Base-by-base conservation (phyloP, 2,888 invertebrate genomes). In the Escarpia spicata region DNA sequence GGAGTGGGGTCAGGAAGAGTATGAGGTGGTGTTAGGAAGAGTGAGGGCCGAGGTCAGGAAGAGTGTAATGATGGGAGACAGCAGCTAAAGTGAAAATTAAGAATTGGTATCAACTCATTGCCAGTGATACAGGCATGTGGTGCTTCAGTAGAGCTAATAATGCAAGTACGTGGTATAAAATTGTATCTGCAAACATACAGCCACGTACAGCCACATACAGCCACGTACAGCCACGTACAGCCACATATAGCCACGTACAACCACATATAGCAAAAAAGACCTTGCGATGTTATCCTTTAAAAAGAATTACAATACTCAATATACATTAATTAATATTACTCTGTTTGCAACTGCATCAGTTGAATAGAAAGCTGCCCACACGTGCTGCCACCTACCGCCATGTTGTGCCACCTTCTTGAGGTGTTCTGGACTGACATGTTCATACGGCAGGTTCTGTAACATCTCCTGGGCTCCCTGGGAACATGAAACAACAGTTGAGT, bases 381-480 rank as follows among this genome's bases (percentile, higher is more conserved):
- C 15, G 75, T 75, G 58, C n/a, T 58, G 44, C 91, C 75, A 95
- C 97, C 97, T 97, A 98, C 99, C 98, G 96, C 99, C 99, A 96
- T 99, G 99, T 96, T 99, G 98, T 0, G 99, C 98, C 0, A 99
- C 99, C 97, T 99, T 99, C 94, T 98, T 97, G 92, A 99, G 97
- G 97, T 98, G 98, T 95, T 98, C 98, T 0, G 99, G 99, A 10
- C 99, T 98, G 1, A 99, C 99, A 96, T 99, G 99, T 97, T 99
- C 99, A 95, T 99, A 98, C 0, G 99, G 99, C 92, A 99, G 96
- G 96, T 99, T 99, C 96, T 99, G 98, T 96, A 99, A 99, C 90
- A 99, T 96, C 95, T 97, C 97, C 95, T 97, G 97, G 2, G 97
- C 97, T 37, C 97, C 97, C 97, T 97, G 94, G 2, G 94, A 93